Conservation (phyloP, 2,113 vertebrate genomes). For the Poeciliopsis occidentalis region DNA sequence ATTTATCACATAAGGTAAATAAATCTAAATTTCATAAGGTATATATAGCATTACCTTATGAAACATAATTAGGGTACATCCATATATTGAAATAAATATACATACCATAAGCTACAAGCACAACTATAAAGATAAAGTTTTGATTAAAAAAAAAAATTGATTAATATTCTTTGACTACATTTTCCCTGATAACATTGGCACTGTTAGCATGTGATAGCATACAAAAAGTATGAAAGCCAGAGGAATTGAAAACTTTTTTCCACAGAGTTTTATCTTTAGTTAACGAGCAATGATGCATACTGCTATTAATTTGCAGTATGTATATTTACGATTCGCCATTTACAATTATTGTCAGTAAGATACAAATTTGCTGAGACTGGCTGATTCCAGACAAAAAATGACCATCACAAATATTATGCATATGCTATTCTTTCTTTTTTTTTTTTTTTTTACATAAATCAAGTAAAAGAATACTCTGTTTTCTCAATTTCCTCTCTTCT, state of each 20-base stretch:
- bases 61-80: too few relatives aligned
- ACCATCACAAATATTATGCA: conserved; percentile 22
- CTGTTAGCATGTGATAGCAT: too few relatives aligned
- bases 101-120: too few relatives aligned
- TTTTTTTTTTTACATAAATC: conserved; percentile 50
- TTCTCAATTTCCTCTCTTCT: conserved; percentile 8
- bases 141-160: too few relatives aligned
- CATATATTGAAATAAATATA: too few relatives aligned
- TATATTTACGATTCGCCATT: conserved; percentile 2
- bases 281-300: background rate
- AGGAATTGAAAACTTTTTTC: background rate
- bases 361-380: conserved; percentile 34
- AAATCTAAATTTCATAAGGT: too few relatives aligned
- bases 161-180: too few relatives aligned
- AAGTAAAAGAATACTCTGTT: conserved; percentile 58
- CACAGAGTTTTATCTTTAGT: background rate
- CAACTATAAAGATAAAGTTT: too few relatives aligned
- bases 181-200: too few relatives aligned
- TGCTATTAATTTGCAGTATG: background rate
- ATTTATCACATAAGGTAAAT: too few relatives aligned
- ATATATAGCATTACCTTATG: too few relatives aligned
- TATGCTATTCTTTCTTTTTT: too few relatives aligned
- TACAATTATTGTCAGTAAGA: conserved; percentile 19
- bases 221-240: background rate
- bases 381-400: conserved; percentile 37